Base-by-base conservation (phyloP, 2,797 vertebrate species). In the Garrulus glandarius region DNA sequence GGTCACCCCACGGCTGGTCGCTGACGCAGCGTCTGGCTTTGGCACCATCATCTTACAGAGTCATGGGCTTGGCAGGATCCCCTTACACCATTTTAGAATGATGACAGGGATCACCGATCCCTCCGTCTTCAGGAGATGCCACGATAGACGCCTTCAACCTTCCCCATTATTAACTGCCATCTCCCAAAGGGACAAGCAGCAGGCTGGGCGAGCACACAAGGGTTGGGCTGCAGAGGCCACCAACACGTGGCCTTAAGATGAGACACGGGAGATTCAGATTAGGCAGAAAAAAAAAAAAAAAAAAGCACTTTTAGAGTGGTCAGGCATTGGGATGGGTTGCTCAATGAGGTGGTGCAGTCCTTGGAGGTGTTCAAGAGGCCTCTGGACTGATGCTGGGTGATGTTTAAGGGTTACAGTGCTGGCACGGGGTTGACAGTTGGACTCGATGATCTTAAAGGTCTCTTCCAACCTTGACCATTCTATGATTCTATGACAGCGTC, bases 401-500 rank as follows among this genome's bases (percentile, higher is more conserved):
- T 9, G 27, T 24, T 36, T 27, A 69, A 41, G 11, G 19, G 5
- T 14, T 4, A 27, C 47, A 18, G 24, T 1, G 34, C 12, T 4
- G 55, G 18, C 55, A 15, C 22, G 6, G 70, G 16, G 15, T 11
- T 41, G 41, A 36, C 34, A 15, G 27, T 0, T 1, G 55, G 26
- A 68, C 63, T 26, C 7, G 6, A 18, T 2, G 41, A 36, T 6
- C 36, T 24, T 4, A 68, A 55, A 36, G 32, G 23, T 36, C 49
- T 43, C 78, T 16, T 47, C 11, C 41, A 21, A 17, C 41, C 56
- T 11, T 8, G 43, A 24, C 23, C 16, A n/a, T 18, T 36, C 41
- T 0, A 1, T 2, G 32, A 34, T 8, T 39, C 22, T 1, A 1
- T 2, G 30, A 26, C 50, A 61, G 34, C 22, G 7, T 11, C 57